Evolutionary conservation across 2,113 vertebrate genomes (phyloP).

Genomic region (human): GRCh38 chr3:107438001-107438500

Average conservation of each 20-base stretch:
- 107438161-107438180: too few relatives aligned
- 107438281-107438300: constrained; percentile 36
- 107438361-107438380: constrained; percentile 6
- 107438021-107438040: too few relatives aligned
- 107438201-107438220: neutral
- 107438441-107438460: constrained; percentile 55
- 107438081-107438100: too few relatives aligned
- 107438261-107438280: neutral
- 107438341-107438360: neutral
- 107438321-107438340: neutral
- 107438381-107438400: neutral
- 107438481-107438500: constrained; percentile 28
- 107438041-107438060: too few relatives aligned
- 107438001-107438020: too few relatives aligned
- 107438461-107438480: constrained; percentile 39
- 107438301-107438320: constrained; percentile 11
- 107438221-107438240: neutral
- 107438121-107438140: too few relatives aligned
- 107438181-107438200: too few relatives aligned
- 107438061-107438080: too few relatives aligned
- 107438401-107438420: constrained; percentile 19
- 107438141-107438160: too few relatives aligned
- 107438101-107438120: too few relatives aligned
- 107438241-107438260: neutral
- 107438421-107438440: constrained; percentile 7